Evolutionary conservation across 2,797 vertebrate genomes (phyloP).

Genomic region (Garrulus glandarius): DNA sequence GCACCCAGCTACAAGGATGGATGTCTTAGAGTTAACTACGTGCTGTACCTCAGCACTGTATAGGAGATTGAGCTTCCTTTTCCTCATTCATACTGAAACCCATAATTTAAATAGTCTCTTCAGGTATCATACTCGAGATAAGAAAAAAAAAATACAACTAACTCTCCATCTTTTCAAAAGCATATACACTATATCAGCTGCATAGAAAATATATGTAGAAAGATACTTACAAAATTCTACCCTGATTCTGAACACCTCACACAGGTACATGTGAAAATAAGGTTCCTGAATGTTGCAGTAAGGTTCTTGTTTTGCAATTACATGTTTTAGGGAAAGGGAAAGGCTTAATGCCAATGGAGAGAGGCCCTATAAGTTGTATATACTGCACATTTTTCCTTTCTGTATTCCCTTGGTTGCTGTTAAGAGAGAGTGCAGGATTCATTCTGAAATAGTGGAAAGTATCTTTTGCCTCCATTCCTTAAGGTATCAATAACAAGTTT

Average conservation of each 20-base stretch:
- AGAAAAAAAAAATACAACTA: neutral
- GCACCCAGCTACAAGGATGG: neutral
- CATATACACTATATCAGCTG: neutral
- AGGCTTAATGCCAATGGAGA: neutral
- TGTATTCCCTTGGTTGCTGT: neutral
- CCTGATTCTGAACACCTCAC: neutral
- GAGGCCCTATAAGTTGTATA: neutral
- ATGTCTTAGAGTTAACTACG: neutral
- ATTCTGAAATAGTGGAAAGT: neutral
- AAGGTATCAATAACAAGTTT: neutral
- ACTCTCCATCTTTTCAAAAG: neutral
- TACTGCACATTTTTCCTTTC: neutral
- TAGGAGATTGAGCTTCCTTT: neutral
- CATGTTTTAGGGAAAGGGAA: neutral
- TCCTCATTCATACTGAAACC: neutral
- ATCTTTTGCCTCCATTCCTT: neutral
- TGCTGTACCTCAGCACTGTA: neutral
- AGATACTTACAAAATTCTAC: neutral
- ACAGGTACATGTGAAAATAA: neutral
- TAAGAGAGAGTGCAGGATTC: neutral
- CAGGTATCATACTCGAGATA: neutral
- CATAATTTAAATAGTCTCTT: neutral
- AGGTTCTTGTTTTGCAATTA: neutral
- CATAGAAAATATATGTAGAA: neutral
- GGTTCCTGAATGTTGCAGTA: neutral